Percentiles rank a stretch among this genome's conserved stretches.
Conservation (phyloP, 2,888 invertebrate genomes). For the Epiperipatus broadwayi region DNA sequence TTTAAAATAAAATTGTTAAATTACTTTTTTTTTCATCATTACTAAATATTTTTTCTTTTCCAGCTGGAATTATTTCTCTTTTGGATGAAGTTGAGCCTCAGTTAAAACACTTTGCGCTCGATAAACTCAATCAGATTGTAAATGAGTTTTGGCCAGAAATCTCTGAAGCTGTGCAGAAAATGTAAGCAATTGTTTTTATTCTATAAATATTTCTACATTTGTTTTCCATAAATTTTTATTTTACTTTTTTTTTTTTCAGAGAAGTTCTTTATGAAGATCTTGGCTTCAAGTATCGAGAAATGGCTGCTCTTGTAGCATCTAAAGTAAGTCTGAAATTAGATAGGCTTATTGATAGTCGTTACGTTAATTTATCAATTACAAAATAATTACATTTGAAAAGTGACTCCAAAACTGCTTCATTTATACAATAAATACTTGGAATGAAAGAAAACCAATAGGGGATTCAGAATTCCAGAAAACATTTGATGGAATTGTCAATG, state of each 20-base stretch:
- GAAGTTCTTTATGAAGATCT: slow-evolving; percentile 90
- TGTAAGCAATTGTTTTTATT: slow-evolving; percentile 41
- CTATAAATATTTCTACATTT: slow-evolving; percentile 4
- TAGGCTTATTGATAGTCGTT: slow-evolving; percentile 14
- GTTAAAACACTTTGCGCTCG: slow-evolving; percentile 76
- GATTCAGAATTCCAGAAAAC: too few species aligned
- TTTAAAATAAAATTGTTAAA: too few species aligned
- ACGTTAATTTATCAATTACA: too few species aligned
- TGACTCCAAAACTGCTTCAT: too few species aligned
- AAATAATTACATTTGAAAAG: too few species aligned
- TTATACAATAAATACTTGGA: too few species aligned
- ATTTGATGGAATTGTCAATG: too few species aligned
- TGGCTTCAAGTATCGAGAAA: slow-evolving; percentile 58
- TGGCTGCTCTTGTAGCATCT: slow-evolving; percentile 90
- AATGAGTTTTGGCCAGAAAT: slow-evolving; percentile 99
- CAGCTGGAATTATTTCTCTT: slow-evolving; percentile 82
- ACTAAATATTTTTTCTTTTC: slow-evolving; percentile 11
- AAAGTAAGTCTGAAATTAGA: slow-evolving; percentile 43
- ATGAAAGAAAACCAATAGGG: too few species aligned
- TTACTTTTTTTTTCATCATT: too few species aligned
- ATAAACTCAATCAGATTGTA: slow-evolving; percentile 76
- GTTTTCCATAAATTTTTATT: too few species aligned
- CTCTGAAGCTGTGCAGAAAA: slow-evolving; percentile 89
- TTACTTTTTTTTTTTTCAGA: slow-evolving; percentile 33
- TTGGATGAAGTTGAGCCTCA: slow-evolving; percentile 83